These are phyloP conservation scores for Exocentrus adspersus DNA, from an alignment of 2,888 invertebrate species.

Conservation along the genomic window DNA sequence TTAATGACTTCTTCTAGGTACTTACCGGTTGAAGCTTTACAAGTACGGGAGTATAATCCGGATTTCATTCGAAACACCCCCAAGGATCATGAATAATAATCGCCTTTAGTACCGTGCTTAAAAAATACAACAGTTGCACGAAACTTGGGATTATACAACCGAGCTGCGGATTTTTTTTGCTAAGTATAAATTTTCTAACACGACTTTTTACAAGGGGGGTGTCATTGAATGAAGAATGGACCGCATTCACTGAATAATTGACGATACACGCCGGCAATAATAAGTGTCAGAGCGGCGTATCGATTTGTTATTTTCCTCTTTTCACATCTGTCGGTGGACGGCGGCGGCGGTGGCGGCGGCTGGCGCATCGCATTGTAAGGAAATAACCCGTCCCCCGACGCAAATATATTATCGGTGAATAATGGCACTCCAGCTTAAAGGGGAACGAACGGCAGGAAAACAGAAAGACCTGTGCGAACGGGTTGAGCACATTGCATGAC, in stretches of 20 bases:
- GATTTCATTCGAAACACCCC: background rate
- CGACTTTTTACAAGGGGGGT: too few relatives aligned
- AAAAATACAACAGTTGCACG: too few relatives aligned
- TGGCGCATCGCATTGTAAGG: conserved; percentile 9
- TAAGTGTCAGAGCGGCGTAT: conserved; percentile 18
- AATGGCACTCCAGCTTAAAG: conserved; percentile 22
- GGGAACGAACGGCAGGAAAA: conserved; percentile 17
- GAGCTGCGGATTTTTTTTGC: too few relatives aligned
- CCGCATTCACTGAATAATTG: conserved; percentile 10
- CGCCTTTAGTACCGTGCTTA: background rate
- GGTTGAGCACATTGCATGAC: background rate
- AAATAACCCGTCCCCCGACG: conserved; percentile 23
- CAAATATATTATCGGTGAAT: conserved; percentile 22
- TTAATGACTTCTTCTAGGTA: background rate
- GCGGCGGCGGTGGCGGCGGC: too few relatives aligned
- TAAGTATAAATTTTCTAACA: too few relatives aligned
- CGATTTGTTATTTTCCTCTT: conserved; percentile 23
- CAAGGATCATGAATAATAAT: background rate
- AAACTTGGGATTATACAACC: too few relatives aligned
- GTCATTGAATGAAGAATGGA: background rate
- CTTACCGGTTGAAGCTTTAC: background rate
- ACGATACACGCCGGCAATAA: conserved; percentile 12
- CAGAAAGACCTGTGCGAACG: conserved; percentile 5
- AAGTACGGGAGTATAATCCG: conserved; percentile 3
- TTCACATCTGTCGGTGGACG: conserved; percentile 11